Conservation (phyloP, 2,888 invertebrate genomes). For the Chloroclysta siterata region DNA sequence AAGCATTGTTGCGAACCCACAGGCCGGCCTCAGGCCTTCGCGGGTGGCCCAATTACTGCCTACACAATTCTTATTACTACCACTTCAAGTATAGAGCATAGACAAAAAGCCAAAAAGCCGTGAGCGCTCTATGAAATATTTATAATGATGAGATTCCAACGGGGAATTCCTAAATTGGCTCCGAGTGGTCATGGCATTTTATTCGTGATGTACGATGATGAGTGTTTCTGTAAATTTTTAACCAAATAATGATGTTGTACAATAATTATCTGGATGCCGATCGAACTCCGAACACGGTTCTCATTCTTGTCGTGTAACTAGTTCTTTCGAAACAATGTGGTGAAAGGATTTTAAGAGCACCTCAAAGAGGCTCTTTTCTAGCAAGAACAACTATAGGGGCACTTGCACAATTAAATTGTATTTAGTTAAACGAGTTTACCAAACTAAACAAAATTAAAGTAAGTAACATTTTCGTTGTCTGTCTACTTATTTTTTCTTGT, state of each 20-base stretch:
- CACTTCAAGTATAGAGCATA: conserved; percentile 60
- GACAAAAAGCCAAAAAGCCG: conserved; percentile 57
- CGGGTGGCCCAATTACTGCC: conserved; percentile 69
- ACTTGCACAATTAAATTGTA: no score
- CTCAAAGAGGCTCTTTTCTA: no score
- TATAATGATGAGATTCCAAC: conserved; percentile 54
- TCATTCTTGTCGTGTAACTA: no score
- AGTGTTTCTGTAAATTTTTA: conserved; percentile 16
- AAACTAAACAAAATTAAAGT: no score
- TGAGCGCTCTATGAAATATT: conserved; percentile 50
- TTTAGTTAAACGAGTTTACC: no score
- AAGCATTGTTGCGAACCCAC: conserved; percentile 50
- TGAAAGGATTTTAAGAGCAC: no score
- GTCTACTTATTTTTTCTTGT: no score
- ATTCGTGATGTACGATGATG: conserved; percentile 39
- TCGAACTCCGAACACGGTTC: no score
- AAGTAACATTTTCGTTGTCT: no score
- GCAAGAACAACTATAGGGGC: no score
- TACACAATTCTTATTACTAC: conserved; percentile 67
- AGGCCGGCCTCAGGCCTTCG: conserved; percentile 50
- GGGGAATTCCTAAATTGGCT: conserved; percentile 61
- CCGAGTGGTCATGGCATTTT: conserved; percentile 47
- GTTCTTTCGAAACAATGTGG: no score
- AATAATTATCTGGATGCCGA: background rate
- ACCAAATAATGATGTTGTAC: background rate